These are phyloP conservation scores for Globodera ellingtonae DNA, from an alignment of 1,140 invertebrate species.

Conservation along the genomic window DNA sequence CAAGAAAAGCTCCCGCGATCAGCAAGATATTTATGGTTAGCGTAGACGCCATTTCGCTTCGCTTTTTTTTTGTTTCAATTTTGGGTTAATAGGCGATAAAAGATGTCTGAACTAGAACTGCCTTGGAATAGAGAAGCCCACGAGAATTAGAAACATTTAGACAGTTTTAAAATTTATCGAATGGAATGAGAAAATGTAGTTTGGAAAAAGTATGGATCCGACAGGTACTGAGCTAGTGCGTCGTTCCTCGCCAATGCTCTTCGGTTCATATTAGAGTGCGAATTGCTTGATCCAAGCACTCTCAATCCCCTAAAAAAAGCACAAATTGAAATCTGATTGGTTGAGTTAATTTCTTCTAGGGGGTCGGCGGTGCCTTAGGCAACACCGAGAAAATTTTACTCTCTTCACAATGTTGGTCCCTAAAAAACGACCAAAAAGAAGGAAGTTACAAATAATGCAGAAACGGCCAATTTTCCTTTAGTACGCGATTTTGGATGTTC, in stretches of 20 bases:
- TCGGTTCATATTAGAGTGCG: slow-evolving; percentile 22
- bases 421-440: neutral
- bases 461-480: neutral
- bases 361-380: no score
- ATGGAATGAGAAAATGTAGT: slow-evolving; percentile 29
- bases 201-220: slow-evolving; percentile 14
- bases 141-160: no score
- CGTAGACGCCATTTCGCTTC: neutral
- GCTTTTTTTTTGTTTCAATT: neutral
- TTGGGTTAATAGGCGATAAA: slow-evolving; percentile 8
- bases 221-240: slow-evolving; percentile 24
- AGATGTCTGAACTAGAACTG: neutral
- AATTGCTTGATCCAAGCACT: slow-evolving; percentile 39
- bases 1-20: slow-evolving; percentile 12
- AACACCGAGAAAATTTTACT: no score
- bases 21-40: slow-evolving; percentile 32
- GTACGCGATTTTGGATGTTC: no score
- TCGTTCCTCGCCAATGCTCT: slow-evolving; percentile 29
- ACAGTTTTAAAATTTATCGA: neutral
- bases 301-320: slow-evolving; percentile 29
- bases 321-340: no score
- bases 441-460: neutral
- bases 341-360: no score
- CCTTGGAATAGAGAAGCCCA: no score
- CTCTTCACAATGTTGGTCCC: neutral